Percentiles rank a stretch among this genome's conserved stretches.
These are phyloP conservation scores for Leptinotarsa rubiginosa DNA, from an alignment of 2,888 invertebrate species.

Conservation along the genomic window DNA sequence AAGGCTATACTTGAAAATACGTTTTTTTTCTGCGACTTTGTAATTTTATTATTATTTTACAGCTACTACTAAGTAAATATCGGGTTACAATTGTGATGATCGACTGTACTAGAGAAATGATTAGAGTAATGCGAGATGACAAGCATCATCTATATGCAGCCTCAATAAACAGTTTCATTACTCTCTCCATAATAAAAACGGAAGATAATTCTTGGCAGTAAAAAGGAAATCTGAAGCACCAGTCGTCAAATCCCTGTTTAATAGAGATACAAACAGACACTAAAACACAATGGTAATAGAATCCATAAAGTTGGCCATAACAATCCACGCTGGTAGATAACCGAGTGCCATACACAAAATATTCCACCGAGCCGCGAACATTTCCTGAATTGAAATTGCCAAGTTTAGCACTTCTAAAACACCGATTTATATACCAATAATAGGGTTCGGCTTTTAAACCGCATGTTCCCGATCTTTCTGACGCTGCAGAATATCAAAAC, in stretches of 20 bases:
- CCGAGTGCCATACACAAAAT: conserved; percentile 42
- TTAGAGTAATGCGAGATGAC: background rate
- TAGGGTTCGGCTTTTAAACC: conserved; percentile 34
- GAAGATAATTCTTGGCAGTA: conserved; percentile 36
- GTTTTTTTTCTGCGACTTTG: no score
- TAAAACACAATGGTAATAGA: conserved; percentile 44
- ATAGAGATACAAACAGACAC: conserved; percentile 45
- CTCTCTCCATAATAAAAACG: conserved; percentile 31
- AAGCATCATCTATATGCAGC: background rate
- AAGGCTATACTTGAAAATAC: no score
- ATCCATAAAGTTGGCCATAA: conserved; percentile 44
- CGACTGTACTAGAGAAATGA: no score
- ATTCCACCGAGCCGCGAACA: conserved; percentile 36
- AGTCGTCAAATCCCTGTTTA: conserved; percentile 44
- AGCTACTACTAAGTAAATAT: no score
- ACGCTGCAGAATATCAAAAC: conserved; percentile 13
- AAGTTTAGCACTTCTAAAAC: conserved; percentile 44
- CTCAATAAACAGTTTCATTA: conserved; percentile 39
- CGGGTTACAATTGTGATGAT: no score
- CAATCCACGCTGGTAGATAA: conserved; percentile 39
- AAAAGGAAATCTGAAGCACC: conserved; percentile 38
- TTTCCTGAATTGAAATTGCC: conserved; percentile 45
- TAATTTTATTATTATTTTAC: no score
- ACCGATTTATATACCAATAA: conserved; percentile 43
- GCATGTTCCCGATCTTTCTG: conserved; percentile 35